These are phyloP conservation scores for Glaucopsyche alexis DNA, from an alignment of 2,888 invertebrate genomes.

Conservation along the genomic window DNA sequence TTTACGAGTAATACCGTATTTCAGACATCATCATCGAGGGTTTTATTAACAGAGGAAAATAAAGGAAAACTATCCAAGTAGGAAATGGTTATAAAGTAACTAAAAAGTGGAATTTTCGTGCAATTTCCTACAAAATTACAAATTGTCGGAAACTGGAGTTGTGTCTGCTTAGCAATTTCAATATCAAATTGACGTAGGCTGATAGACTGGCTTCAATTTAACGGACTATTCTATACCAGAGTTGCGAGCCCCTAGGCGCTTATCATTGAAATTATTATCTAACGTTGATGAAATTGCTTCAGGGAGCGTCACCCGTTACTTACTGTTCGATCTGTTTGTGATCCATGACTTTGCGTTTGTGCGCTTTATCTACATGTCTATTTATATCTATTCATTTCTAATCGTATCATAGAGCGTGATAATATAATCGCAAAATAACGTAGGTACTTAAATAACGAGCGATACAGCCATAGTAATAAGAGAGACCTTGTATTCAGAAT, in stretches of 20 bases:
- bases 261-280: background rate
- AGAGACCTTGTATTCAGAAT: constrained; percentile 15
- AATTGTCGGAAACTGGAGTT: background rate
- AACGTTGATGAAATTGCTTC: background rate
- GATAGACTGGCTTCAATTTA: background rate
- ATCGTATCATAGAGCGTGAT: background rate
- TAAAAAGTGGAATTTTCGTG: background rate
- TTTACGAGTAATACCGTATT: background rate
- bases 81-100: background rate
- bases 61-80: no score
- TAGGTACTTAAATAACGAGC: background rate
- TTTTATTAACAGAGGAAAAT: no score
- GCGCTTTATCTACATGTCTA: background rate
- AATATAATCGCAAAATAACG: background rate
- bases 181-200: background rate
- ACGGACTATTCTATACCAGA: background rate
- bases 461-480: background rate
- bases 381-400: background rate
- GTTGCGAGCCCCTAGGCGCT: background rate
- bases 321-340: background rate
- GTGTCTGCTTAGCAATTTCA: background rate
- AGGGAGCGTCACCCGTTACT: background rate
- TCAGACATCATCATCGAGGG: background rate
- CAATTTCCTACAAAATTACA: background rate
- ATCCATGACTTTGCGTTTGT: background rate